Conservation (phyloP, 2,888 invertebrate species). For the Calameuta filiformis region DNA sequence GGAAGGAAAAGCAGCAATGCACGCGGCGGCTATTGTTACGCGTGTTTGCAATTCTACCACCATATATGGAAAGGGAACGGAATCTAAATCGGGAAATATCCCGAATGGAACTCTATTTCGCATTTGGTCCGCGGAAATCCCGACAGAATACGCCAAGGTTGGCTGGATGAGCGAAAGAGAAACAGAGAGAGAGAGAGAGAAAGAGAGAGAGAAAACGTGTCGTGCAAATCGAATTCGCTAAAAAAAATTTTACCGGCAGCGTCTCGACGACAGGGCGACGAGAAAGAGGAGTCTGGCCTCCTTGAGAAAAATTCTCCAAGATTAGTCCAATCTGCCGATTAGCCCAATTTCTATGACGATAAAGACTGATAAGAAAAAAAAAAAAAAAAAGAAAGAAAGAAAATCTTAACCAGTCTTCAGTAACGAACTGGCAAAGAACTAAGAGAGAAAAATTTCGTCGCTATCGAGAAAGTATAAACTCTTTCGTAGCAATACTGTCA, state of each 20-base stretch:
- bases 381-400: neutral
- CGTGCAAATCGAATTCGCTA: neutral
- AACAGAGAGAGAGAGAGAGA: neutral
- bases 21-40: constrained; percentile 30
- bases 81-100: constrained; percentile 36
- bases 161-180: neutral
- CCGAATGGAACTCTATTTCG: constrained; percentile 30
- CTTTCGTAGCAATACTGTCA: neutral
- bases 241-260: neutral
- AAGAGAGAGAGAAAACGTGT: neutral
- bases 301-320: neutral
- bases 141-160: neutral
- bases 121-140: constrained; percentile 16
- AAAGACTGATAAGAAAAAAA: neutral
- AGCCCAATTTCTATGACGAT: neutral
- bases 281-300: neutral
- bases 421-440: neutral
- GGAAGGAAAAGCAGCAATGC: neutral
- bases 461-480: neutral
- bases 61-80: constrained; percentile 39
- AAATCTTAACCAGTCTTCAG: neutral
- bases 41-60: constrained; percentile 42
- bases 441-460: neutral
- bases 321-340: neutral
- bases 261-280: neutral